These are phyloP conservation scores for Trilocha varians DNA, from an alignment of 2,888 invertebrate genomes.

Conservation along the genomic window DNA sequence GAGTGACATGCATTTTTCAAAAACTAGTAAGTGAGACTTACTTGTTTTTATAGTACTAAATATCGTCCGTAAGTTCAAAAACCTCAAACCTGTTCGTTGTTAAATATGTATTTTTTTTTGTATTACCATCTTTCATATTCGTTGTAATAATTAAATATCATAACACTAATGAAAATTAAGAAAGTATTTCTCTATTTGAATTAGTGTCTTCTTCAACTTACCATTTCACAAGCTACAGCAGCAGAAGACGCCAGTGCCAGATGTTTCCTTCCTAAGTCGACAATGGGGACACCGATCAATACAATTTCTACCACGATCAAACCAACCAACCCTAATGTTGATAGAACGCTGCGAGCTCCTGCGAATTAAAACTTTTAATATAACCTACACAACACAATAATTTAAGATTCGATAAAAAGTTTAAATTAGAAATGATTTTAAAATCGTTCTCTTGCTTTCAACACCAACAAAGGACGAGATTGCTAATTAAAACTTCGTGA, in stretches of 20 bases:
- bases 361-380: constrained; percentile 13
- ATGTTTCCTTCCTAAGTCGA: constrained; percentile 41
- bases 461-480: constrained; percentile 21
- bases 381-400: constrained; percentile 10
- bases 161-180: too few relatives aligned
- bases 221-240: constrained; percentile 59
- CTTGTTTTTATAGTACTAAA: too few relatives aligned
- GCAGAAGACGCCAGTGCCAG: constrained; percentile 51
- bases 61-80: too few relatives aligned
- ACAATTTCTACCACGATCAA: constrained; percentile 26
- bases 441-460: constrained; percentile 18
- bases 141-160: too few relatives aligned
- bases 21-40: not conserved
- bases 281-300: constrained; percentile 38
- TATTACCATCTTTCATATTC: too few relatives aligned
- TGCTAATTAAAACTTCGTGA: constrained; percentile 29
- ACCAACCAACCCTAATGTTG: constrained; percentile 28
- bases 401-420: constrained; percentile 18
- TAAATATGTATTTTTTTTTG: too few relatives aligned
- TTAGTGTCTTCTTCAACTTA: constrained; percentile 18
- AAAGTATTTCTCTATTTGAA: too few relatives aligned
- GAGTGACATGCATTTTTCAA: too few relatives aligned
- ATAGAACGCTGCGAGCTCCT: constrained; percentile 35
- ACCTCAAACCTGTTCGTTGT: too few relatives aligned
- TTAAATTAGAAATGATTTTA: constrained; percentile 22